Percentiles rank a stretch among this genome's conserved stretches.
Conservation (phyloP, 2,888 invertebrate genomes). For the Phasia obesa region DNA sequence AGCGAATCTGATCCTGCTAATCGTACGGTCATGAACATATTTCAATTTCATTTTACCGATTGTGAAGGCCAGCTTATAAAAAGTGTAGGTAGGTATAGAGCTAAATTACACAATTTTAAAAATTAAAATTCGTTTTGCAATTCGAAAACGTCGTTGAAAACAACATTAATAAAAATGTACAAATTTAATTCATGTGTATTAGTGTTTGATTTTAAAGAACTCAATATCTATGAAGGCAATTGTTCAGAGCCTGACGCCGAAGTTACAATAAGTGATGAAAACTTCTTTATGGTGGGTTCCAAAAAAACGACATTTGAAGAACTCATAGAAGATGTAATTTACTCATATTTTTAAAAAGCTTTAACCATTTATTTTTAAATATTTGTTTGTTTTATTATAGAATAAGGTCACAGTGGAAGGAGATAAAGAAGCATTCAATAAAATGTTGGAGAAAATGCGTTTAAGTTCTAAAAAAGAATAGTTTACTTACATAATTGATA, state of each 20-base stretch:
- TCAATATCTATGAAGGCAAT: conserved; percentile 80
- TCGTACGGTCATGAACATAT: conserved; percentile 78
- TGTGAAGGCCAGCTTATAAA: conserved; percentile 80
- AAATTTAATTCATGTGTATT: conserved; percentile 73
- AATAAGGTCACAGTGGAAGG: conserved; percentile 78
- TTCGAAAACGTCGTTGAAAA: neutral
- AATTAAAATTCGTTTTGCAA: neutral
- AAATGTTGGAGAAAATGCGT: conserved; percentile 80
- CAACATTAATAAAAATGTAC: neutral
- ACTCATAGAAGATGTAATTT: conserved; percentile 75
- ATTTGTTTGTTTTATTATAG: conserved; percentile 66
- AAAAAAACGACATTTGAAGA: conserved; percentile 78
- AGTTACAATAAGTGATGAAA: conserved; percentile 79
- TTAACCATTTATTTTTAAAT: neutral
- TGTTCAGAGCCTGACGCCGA: conserved; percentile 75
- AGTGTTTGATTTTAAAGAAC: conserved; percentile 82
- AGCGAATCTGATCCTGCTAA: conserved; percentile 79
- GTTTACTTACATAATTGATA: neutral
- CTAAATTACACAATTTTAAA: neutral
- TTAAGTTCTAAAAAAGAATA: conserved; percentile 72
- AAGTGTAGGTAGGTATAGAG: conserved; percentile 76
- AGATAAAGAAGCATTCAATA: conserved; percentile 78
- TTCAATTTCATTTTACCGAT: conserved; percentile 80
- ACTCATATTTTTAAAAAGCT: conserved; percentile 21
- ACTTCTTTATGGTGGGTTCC: conserved; percentile 80